These are phyloP conservation scores for Philhelius pedissequus DNA, from an alignment of 2,888 invertebrate species.

Conservation along the genomic window DNA sequence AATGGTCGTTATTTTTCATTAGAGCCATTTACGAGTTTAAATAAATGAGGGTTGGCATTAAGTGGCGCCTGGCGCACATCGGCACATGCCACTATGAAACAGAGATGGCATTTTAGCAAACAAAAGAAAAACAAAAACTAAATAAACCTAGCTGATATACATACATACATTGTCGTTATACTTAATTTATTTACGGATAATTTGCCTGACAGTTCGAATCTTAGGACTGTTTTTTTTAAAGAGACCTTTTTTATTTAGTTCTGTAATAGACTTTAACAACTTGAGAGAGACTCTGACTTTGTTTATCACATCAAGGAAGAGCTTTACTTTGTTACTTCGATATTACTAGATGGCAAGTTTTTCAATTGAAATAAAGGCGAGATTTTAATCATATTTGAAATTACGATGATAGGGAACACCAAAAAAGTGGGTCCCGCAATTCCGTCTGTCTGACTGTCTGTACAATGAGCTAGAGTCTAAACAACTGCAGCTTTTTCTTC, in stretches of 20 bases:
- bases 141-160: background rate
- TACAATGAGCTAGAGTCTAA: too few species aligned
- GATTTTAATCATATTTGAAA: too few species aligned
- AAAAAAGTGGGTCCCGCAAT: too few species aligned
- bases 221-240: background rate
- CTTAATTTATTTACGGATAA: background rate
- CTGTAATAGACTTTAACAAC: background rate
- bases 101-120: slow-evolving; percentile 6
- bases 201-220: background rate
- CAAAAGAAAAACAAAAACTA: background rate
- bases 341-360: too few species aligned
- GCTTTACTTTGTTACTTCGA: too few species aligned
- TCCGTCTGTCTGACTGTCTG: too few species aligned
- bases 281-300: background rate
- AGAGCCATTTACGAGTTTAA: slow-evolving; percentile 43
- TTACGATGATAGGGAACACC: too few species aligned
- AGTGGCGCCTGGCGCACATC: too few species aligned
- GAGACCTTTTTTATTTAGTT: background rate
- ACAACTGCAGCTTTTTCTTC: too few species aligned
- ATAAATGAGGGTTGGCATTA: slow-evolving; percentile 57
- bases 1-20: slow-evolving; percentile 62
- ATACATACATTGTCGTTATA: background rate
- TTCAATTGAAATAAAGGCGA: too few species aligned
- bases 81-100: slow-evolving; percentile 28
- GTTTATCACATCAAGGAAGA: background rate